Base-by-base conservation (phyloP, 2,113 vertebrate genomes). In the Melospiza georgiana region DNA sequence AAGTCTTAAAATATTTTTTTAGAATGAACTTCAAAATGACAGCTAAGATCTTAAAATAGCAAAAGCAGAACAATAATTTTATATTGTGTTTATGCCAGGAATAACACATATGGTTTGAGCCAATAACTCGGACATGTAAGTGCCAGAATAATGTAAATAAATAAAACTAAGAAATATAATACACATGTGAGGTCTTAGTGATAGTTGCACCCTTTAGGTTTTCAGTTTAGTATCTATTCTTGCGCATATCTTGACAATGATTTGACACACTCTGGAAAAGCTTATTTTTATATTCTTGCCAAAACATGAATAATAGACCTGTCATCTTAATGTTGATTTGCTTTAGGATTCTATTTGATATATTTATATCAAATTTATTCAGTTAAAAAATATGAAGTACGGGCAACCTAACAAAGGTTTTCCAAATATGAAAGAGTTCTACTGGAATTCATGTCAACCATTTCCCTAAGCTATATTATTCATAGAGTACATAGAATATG, bases 361-460 rank as follows among this genome's bases (percentile, higher is more conserved):
- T 94, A 61, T 71, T 92, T 86, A 22, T 84, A 91, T 80, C 3
- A 59, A 75, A 68, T 91, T 44, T 77, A 81, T 87, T 89, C 22
- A 0, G 23, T 90, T 79, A 39, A 23, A 81, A 92, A 89, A 57
- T 46, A 75, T 16, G 21, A 90, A 77, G 24, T 80, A 24, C 52
- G 92, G 91, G 91, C 76, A 96, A 57, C 41, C 4, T 75, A 89
- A 93, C 35, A 90, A 94, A 97, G 73, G 19, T 25, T 65, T 89
- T 91, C 80, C 21, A 84, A 75, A 48, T 78, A 87, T 28, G 39
- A 41, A 41, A 59, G 65, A 55, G 39, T 81, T 89, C 80, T 90
- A 24, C 35, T 48, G 75, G 54, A 73, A 63, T 86, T 89, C 43
- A 27, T 46, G 57, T 94, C 89, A 93, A 9, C 81, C 48, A 55